Evolutionary conservation across 1,140 invertebrate species (phyloP).

Genomic region (Zaprionus capensis): DNA sequence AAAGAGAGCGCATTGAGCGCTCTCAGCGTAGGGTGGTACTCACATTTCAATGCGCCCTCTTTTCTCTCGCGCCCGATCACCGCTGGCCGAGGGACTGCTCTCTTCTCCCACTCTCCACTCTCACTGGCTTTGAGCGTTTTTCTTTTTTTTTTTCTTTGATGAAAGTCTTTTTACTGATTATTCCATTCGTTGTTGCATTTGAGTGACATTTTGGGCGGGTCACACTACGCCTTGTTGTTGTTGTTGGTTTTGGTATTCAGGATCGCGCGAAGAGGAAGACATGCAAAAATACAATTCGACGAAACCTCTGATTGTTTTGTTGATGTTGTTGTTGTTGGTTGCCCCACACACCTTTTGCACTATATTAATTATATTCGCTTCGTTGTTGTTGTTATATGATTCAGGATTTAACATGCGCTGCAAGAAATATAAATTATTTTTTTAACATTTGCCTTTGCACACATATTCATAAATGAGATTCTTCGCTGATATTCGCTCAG

Average conservation of each 20-base stretch:
- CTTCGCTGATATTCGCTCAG: slow-evolving; percentile 24
- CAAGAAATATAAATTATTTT: slow-evolving; percentile 44
- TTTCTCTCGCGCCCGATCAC: slow-evolving; percentile 10
- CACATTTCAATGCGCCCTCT: slow-evolving; percentile 45
- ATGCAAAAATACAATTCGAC: slow-evolving; percentile 32
- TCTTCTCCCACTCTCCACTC: slow-evolving; percentile 24
- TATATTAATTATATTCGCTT: slow-evolving; percentile 41
- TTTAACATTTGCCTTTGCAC: slow-evolving; percentile 38
- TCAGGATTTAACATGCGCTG: slow-evolving; percentile 45
- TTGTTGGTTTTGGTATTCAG: slow-evolving; percentile 14
- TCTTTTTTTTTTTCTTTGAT: slow-evolving; percentile 21
- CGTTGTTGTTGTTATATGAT: slow-evolving; percentile 42
- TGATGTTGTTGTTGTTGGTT: slow-evolving; percentile 33
- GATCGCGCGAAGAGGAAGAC: slow-evolving; percentile 31
- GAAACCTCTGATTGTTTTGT: slow-evolving; percentile 46
- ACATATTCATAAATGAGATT: slow-evolving; percentile 32
- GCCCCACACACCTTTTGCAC: slow-evolving; percentile 42
- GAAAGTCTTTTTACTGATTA: slow-evolving; percentile 59
- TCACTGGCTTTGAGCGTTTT: slow-evolving; percentile 10
- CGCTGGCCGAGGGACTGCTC: slow-evolving; percentile 36
- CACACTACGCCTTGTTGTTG: slow-evolving; percentile 16
- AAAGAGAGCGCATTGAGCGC: slow-evolving; percentile 14
- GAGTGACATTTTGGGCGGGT: slow-evolving; percentile 43
- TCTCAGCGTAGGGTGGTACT: slow-evolving; percentile 33
- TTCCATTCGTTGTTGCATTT: slow-evolving; percentile 61